phyloP scores from a whole-genome alignment of 2,797 vertebrate species.

The Zenarchopterus dispar region DNA sequence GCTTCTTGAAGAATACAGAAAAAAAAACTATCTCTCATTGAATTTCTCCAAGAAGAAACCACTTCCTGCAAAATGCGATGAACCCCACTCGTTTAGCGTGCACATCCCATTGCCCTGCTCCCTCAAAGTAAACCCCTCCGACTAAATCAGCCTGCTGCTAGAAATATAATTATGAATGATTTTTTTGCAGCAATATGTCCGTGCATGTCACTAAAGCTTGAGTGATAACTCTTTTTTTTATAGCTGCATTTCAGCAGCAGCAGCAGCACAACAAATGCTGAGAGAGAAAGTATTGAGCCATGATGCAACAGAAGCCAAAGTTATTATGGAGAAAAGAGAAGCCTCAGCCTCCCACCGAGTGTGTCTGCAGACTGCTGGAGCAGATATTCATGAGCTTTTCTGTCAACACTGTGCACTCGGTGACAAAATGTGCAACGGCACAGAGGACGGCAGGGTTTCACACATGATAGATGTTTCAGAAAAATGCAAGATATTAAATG shows the following conservation, averaged over 20 bases:
- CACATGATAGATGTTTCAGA: slow-evolving; percentile 13
- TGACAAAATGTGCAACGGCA: slow-evolving; percentile 12
- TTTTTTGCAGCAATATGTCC: slow-evolving; percentile 60
- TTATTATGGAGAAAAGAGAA: slow-evolving; percentile 9
- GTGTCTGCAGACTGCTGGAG: slow-evolving; percentile 33
- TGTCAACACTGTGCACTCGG: slow-evolving; percentile 40
- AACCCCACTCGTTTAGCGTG: slow-evolving; percentile 48
- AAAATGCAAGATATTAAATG: slow-evolving; percentile 10
- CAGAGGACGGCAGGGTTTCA: slow-evolving; percentile 14
- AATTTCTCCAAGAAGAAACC: too few relatives aligned
- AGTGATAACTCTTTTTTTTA: slow-evolving; percentile 54
- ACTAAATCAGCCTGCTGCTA: slow-evolving; percentile 54
- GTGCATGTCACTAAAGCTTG: slow-evolving; percentile 60
- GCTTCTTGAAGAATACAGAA: neutral
- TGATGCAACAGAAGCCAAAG: slow-evolving; percentile 38
- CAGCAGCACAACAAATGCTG: slow-evolving; percentile 20
- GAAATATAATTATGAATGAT: slow-evolving; percentile 64
- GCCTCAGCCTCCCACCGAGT: slow-evolving; percentile 10
- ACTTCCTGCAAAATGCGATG: slow-evolving; percentile 36
- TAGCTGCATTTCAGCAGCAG: slow-evolving; percentile 47
- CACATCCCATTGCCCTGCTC: slow-evolving; percentile 41
- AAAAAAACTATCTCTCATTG: neutral
- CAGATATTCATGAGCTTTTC: slow-evolving; percentile 43
- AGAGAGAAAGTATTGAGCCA: slow-evolving; percentile 23
- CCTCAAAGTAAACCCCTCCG: slow-evolving; percentile 25